phyloP scores from a whole-genome alignment of 2,113 vertebrate species.

The Tachysurus fulvidraco region DNA sequence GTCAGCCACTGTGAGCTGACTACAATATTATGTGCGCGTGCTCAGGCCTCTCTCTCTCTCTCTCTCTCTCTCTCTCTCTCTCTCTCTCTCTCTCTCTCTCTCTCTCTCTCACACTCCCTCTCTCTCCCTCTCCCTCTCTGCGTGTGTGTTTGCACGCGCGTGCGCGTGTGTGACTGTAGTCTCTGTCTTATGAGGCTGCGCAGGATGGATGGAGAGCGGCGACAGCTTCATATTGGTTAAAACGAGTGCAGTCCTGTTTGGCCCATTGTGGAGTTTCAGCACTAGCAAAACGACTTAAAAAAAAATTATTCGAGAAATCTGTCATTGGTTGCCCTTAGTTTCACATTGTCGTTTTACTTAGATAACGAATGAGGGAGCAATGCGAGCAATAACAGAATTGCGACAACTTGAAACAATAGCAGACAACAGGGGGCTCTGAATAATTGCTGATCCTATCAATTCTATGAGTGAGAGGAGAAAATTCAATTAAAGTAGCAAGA shows the following conservation, averaged over 20 bases:
- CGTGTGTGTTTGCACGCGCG: slow-evolving; percentile 35
- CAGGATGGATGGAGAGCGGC: slow-evolving; percentile 9
- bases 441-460: not conserved
- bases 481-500: not conserved
- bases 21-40: slow-evolving; percentile 29
- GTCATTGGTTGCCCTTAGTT: not conserved
- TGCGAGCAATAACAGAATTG: not conserved
- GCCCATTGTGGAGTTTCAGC: too few species aligned
- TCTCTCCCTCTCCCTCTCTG: not conserved
- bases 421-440: not conserved
- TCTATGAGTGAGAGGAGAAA: not conserved
- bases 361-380: not conserved
- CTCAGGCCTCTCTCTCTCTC: not conserved
- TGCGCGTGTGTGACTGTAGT: slow-evolving; percentile 4
- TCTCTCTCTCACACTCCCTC: too few species aligned
- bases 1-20: slow-evolving; percentile 12
- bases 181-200: slow-evolving; percentile 45
- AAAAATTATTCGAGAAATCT: slow-evolving; percentile 2
- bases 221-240: not conserved
- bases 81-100: too few species aligned
- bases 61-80: too few species aligned
- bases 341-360: not conserved
- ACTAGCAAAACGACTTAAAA: not conserved
- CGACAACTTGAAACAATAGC: not conserved
- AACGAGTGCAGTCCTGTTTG: not conserved